These are phyloP conservation scores for Malurus elegans DNA, from an alignment of 2,113 vertebrate species.

Conservation along the genomic window DNA sequence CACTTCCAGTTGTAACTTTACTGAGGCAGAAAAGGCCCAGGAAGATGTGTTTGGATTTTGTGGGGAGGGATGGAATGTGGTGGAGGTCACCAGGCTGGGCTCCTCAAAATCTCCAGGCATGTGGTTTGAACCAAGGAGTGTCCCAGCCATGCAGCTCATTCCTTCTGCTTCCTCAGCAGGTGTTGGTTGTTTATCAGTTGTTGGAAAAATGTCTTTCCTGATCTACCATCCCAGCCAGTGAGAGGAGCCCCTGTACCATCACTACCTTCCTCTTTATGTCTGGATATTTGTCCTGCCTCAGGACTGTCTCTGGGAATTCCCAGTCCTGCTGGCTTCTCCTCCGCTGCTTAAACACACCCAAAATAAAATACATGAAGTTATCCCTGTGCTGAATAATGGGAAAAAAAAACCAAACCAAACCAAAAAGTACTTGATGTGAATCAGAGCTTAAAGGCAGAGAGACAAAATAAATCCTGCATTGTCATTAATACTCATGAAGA, in stretches of 20 bases:
- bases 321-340: not conserved
- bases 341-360: not conserved
- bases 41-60: not conserved
- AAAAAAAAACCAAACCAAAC: not conserved
- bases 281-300: not conserved
- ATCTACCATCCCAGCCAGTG: fast-evolving
- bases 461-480: not conserved
- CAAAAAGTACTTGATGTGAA: not conserved
- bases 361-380: fast-evolving
- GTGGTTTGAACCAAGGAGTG: not conserved
- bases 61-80: not conserved
- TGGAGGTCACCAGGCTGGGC: not conserved
- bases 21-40: not conserved
- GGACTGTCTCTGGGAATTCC: not conserved
- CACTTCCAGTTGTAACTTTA: not conserved
- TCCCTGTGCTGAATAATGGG: not conserved
- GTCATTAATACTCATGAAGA: not conserved
- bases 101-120: fast-evolving
- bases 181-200: not conserved
- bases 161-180: not conserved
- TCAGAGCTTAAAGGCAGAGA: not conserved
- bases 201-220: not conserved
- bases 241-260: not conserved
- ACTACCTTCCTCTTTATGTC: not conserved
- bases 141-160: not conserved